These are phyloP conservation scores for Nemotelus pantherinus DNA, from an alignment of 2,888 invertebrate genomes.

Conservation along the genomic window DNA sequence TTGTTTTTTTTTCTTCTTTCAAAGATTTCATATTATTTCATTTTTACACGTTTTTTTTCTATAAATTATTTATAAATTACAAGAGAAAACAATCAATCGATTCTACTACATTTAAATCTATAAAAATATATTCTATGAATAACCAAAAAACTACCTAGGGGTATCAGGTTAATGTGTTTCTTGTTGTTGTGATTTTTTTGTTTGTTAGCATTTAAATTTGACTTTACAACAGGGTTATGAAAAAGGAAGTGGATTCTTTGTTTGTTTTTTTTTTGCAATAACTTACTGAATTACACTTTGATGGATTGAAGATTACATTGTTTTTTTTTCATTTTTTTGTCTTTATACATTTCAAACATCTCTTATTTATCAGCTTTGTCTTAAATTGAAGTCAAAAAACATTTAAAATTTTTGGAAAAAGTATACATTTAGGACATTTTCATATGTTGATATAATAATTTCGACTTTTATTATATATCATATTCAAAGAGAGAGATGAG, in stretches of 20 bases:
- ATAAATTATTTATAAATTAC: conserved; percentile 42
- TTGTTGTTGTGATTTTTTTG: neutral
- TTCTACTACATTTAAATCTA: conserved; percentile 40
- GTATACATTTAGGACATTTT: conserved; percentile 42
- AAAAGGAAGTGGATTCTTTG: conserved; percentile 37
- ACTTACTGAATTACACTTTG: conserved; percentile 29
- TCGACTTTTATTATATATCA: conserved; percentile 18
- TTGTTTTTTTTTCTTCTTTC: too few species aligned
- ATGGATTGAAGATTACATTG: conserved; percentile 21
- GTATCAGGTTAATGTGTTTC: conserved; percentile 36
- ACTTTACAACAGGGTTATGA: conserved; percentile 25
- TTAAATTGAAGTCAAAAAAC: conserved; percentile 44
- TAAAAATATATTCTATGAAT: conserved; percentile 40
- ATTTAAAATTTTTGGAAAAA: conserved; percentile 42
- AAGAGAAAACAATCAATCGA: conserved; percentile 25
- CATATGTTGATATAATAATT: conserved; percentile 6
- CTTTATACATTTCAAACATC: conserved; percentile 24
- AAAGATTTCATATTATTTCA: conserved; percentile 21
- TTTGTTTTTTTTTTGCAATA: conserved; percentile 23
- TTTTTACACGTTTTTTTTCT: conserved; percentile 19
- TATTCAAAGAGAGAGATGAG: conserved; percentile 15
- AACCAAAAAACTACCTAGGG: conserved; percentile 31
- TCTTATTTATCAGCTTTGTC: conserved; percentile 29
- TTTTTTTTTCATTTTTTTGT: neutral
- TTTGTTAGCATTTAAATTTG: conserved; percentile 31